These are phyloP conservation scores for Drosophila asahinai DNA, from an alignment of 1,140 invertebrate genomes.

Conservation along the genomic window DNA sequence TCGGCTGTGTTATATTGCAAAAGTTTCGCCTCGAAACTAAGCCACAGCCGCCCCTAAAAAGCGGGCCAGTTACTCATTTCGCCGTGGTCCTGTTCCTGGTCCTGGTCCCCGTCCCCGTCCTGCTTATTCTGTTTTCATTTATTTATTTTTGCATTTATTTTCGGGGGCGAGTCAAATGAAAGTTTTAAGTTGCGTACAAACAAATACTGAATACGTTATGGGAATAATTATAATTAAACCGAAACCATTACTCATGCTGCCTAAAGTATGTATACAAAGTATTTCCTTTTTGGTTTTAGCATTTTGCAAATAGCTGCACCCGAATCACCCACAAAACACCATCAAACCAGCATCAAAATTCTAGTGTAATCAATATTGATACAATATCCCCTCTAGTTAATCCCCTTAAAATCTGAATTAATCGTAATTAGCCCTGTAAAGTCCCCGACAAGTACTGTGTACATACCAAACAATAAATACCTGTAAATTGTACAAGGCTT, in stretches of 20 bases:
- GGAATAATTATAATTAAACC: constrained; percentile 50
- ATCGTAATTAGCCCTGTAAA: constrained; percentile 28
- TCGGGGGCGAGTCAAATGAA: constrained; percentile 2
- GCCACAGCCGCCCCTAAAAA: constrained; percentile 33
- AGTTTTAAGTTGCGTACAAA: constrained; percentile 49
- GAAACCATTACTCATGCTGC: constrained; percentile 44
- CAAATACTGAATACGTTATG: constrained; percentile 53
- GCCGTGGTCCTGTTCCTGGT: constrained; percentile 2
- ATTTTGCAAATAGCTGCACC: constrained; percentile 44
- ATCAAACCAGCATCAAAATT: neutral
- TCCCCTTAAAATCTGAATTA: constrained; percentile 24
- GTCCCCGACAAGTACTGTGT: constrained; percentile 20
- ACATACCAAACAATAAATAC: constrained; percentile 15
- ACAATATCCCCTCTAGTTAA: constrained; percentile 7
- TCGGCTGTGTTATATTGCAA: constrained; percentile 68
- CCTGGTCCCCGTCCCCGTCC: constrained; percentile 8
- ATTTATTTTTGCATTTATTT: constrained; percentile 28
- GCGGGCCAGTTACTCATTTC: constrained; percentile 31
- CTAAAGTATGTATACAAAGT: constrained; percentile 7
- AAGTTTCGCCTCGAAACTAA: constrained; percentile 66
- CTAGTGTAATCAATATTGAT: constrained; percentile 23
- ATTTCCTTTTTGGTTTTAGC: constrained; percentile 45
- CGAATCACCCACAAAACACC: neutral
- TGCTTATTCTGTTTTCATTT: constrained; percentile 17
- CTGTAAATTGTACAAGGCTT: constrained; percentile 39